A percentile compares a stretch with the other conserved stretches of the same genome.
Evolutionary conservation across 2,113 vertebrate genomes (phyloP).

Genomic region (Xerus inauris): DNA sequence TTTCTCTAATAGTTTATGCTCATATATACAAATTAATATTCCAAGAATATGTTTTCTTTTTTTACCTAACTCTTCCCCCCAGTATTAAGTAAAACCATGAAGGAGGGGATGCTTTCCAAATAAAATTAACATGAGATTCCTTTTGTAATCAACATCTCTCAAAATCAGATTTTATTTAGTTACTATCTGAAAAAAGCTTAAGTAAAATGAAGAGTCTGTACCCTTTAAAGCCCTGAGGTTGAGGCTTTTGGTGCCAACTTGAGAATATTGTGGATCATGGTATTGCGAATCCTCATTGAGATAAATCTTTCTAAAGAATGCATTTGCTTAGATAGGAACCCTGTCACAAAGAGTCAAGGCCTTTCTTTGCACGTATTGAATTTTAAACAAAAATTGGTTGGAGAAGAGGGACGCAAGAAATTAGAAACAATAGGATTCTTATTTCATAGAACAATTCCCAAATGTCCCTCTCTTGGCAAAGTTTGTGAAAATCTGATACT

Average conservation of each 20-base stretch:
- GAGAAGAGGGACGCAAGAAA: not conserved
- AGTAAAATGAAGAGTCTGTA: not conserved
- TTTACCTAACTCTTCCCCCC: not conserved
- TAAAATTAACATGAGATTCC: not conserved
- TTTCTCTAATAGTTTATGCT: not conserved
- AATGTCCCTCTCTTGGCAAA: not conserved
- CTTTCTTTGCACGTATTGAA: not conserved
- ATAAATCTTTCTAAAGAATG: not conserved
- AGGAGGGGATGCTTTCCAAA: not conserved
- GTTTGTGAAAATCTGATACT: not conserved
- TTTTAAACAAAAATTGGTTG: not conserved
- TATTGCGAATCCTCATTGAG: not conserved
- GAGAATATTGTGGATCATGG: too few relatives aligned
- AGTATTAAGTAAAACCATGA: not conserved
- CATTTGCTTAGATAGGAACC: not conserved
- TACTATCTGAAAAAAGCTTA: not conserved
- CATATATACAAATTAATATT: not conserved
- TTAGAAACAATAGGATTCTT: not conserved
- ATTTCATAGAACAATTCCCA: not conserved
- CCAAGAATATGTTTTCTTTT: not conserved
- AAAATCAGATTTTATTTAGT: not conserved
- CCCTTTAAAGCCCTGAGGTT: not conserved
- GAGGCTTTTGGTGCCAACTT: not conserved
- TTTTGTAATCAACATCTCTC: conserved; percentile 4
- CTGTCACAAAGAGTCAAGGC: not conserved